Conservation (phyloP, 2,888 invertebrate species). For the Proisotoma minuta region DNA sequence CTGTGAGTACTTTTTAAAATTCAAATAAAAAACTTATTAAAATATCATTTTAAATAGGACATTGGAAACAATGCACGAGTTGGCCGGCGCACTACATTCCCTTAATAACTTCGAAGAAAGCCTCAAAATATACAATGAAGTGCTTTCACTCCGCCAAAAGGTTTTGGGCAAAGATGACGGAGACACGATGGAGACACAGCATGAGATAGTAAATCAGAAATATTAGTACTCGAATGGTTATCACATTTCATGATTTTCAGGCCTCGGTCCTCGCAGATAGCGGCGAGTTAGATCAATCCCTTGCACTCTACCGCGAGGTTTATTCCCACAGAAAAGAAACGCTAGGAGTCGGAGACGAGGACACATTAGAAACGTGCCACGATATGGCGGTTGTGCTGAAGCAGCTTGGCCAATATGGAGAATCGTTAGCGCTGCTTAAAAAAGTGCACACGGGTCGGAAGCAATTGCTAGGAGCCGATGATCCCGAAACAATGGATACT, state of each 20-base stretch:
- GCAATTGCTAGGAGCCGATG: slow-evolving; percentile 24
- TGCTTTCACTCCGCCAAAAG: slow-evolving; percentile 8
- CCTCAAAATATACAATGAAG: slow-evolving; percentile 19
- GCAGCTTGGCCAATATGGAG: slow-evolving; percentile 7
- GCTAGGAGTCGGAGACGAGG: slow-evolving; percentile 22
- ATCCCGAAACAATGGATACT: slow-evolving; percentile 27
- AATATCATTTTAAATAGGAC: slow-evolving; percentile 10
- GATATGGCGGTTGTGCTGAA: slow-evolving; percentile 18
- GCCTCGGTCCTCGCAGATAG: slow-evolving; percentile 9
- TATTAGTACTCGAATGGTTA: no score
- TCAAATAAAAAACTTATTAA: not conserved
- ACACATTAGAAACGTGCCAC: slow-evolving; percentile 25
- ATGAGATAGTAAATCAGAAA: slow-evolving; percentile 23
- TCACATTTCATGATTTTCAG: no score
- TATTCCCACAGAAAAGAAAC: slow-evolving; percentile 11
- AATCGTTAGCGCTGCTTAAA: slow-evolving; percentile 17
- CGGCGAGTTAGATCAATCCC: slow-evolving; percentile 14
- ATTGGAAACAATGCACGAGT: slow-evolving; percentile 25
- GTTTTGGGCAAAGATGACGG: slow-evolving; percentile 21
- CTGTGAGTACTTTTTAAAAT: not conserved
- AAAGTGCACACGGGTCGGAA: slow-evolving; percentile 23
- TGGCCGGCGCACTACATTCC: slow-evolving; percentile 20
- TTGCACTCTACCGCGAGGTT: slow-evolving; percentile 13
- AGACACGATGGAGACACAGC: slow-evolving; percentile 23
- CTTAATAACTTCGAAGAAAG: slow-evolving; percentile 19